phyloP scores from a whole-genome alignment of 2,888 invertebrate genomes.

The Tetanocera ferruginea region DNA sequence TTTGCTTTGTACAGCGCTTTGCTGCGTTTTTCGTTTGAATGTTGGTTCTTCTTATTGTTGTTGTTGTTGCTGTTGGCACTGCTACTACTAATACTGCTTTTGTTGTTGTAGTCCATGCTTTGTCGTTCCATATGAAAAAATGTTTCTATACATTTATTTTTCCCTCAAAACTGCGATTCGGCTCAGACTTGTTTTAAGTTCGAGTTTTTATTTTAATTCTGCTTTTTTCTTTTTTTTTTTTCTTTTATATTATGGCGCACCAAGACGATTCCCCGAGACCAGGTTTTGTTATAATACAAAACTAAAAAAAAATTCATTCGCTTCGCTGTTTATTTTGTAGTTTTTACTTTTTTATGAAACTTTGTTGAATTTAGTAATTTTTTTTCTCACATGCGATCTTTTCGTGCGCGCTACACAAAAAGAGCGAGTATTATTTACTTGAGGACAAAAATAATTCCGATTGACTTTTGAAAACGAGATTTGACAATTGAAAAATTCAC shows the following conservation, averaged over 20 bases:
- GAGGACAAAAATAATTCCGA: no score
- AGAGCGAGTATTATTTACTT: neutral
- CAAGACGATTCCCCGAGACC: slow-evolving; percentile 21
- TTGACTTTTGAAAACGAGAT: no score
- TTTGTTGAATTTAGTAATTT: slow-evolving; percentile 26
- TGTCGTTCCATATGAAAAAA: neutral
- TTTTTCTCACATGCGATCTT: slow-evolving; percentile 28
- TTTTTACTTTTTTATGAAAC: slow-evolving; percentile 14
- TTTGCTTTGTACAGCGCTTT: slow-evolving; percentile 13
- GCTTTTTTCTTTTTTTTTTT: neutral
- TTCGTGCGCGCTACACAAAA: neutral
- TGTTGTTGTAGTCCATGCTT: slow-evolving; percentile 14
- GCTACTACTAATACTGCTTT: neutral
- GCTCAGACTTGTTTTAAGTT: slow-evolving; percentile 30
- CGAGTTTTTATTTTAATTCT: slow-evolving; percentile 11
- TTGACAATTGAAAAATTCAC: no score
- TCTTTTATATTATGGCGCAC: slow-evolving; percentile 7
- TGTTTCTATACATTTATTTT: slow-evolving; percentile 9
- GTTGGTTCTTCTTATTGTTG: slow-evolving; percentile 5
- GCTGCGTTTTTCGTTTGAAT: slow-evolving; percentile 33
- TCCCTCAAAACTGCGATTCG: slow-evolving; percentile 24
- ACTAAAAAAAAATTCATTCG: slow-evolving; percentile 17
- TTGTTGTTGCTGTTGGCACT: slow-evolving; percentile 17
- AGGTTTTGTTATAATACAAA: slow-evolving; percentile 10
- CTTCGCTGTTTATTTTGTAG: slow-evolving; percentile 18